Evolutionary conservation across 2,888 invertebrate species (phyloP).

Genomic region (Ornithoptera alexandrae): DNA sequence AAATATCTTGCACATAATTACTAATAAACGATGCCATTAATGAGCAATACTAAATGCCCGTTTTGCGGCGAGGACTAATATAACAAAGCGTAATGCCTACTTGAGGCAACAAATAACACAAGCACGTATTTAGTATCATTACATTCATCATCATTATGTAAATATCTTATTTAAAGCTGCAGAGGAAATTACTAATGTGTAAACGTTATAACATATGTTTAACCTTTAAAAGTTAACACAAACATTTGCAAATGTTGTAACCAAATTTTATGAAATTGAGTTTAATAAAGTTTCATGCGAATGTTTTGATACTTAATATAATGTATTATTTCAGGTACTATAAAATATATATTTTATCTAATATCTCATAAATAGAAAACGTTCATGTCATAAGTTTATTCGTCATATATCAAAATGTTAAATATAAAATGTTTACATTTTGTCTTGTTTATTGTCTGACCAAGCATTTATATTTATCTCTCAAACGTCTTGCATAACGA

Average conservation of each 20-base stretch:
- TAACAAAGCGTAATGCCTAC: constrained; percentile 3
- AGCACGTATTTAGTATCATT: constrained; percentile 22
- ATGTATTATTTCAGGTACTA: no score
- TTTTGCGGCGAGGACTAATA: constrained; percentile 9
- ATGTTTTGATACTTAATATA: no score
- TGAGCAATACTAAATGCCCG: not conserved
- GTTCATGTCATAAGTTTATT: no score
- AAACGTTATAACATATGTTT: not conserved
- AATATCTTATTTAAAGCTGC: constrained; percentile 12
- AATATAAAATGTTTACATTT: constrained; percentile 1
- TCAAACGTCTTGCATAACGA: not conserved
- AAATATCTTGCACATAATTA: not conserved
- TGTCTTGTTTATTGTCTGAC: constrained; percentile 1
- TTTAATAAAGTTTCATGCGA: no score
- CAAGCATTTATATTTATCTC: not conserved
- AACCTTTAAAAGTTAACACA: not conserved
- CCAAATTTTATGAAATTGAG: no score
- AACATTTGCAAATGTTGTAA: no score
- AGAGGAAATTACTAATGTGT: not conserved
- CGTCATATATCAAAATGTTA: not conserved
- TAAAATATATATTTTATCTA: no score
- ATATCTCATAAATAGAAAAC: no score
- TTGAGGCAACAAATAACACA: constrained; percentile 6
- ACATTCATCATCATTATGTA: constrained; percentile 25
- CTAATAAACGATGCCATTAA: constrained; percentile 9